phyloP scores from a whole-genome alignment of 2,888 invertebrate genomes.

The Netelia melanura region DNA sequence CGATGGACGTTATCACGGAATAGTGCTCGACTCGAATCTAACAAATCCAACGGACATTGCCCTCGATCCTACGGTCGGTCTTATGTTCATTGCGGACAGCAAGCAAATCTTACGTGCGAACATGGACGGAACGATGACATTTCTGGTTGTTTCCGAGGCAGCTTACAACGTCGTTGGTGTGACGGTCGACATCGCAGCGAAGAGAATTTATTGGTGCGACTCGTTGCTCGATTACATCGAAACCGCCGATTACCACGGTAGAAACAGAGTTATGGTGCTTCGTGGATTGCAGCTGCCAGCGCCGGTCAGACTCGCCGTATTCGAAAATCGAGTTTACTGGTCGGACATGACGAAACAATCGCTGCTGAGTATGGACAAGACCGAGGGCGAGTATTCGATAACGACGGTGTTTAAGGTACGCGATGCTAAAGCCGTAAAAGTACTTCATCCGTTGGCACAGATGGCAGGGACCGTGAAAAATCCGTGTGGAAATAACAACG shows the following conservation, averaged over 20 bases:
- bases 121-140: constrained; percentile 96
- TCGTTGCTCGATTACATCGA: constrained; percentile 97
- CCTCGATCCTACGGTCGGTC: constrained; percentile 95
- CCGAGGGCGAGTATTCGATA: constrained; percentile 91
- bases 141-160: constrained; percentile 95
- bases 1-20: constrained; percentile 94
- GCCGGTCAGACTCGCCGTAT: constrained; percentile 93
- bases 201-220: constrained; percentile 98
- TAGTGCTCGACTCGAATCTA: constrained; percentile 95
- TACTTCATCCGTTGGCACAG: constrained; percentile 92
- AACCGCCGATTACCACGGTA: constrained; percentile 96
- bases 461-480: constrained; percentile 88
- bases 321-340: constrained; percentile 96
- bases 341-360: constrained; percentile 96
- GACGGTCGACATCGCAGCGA: constrained; percentile 95
- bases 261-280: constrained; percentile 91
- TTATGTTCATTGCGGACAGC: constrained; percentile 95
- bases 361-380: constrained; percentile 94
- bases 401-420: constrained; percentile 92
- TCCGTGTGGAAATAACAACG: constrained; percentile 95
- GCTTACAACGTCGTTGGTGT: constrained; percentile 97
- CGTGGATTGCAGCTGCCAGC: constrained; percentile 94
- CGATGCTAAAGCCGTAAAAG: constrained; percentile 94
- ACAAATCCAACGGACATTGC: constrained; percentile 96
- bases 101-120: constrained; percentile 94